Evolutionary conservation across 1,140 invertebrate genomes (phyloP).

Genomic region (Marisa cornuarietis): DNA sequence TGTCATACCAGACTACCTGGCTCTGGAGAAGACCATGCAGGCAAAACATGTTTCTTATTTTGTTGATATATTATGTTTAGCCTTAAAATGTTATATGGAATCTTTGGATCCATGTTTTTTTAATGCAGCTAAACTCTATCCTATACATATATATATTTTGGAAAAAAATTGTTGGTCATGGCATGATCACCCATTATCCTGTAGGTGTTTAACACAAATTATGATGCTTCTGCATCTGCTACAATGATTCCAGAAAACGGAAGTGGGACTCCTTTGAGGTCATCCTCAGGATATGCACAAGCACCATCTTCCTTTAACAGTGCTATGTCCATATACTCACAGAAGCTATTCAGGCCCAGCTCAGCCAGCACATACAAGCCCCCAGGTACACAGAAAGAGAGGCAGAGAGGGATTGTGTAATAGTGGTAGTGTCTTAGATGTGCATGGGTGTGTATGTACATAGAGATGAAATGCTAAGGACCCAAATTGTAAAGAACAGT

Average conservation of each 20-base stretch:
- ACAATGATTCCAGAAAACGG: constrained; percentile 10
- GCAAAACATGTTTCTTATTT: background rate
- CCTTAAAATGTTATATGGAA: too few relatives aligned
- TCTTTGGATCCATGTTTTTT: too few relatives aligned
- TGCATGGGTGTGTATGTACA: background rate
- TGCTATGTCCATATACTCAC: constrained; percentile 60
- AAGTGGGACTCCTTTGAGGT: background rate
- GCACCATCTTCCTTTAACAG: constrained; percentile 51
- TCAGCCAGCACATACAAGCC: constrained; percentile 42
- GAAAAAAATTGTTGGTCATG: too few relatives aligned
- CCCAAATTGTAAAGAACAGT: background rate
- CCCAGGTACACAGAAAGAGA: constrained; percentile 49
- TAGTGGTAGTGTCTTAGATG: background rate
- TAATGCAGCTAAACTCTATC: too few relatives aligned
- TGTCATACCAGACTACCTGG: background rate
- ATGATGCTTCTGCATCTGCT: constrained; percentile 25
- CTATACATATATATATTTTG: too few relatives aligned
- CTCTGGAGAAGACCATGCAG: background rate
- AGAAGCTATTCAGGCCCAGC: constrained; percentile 51
- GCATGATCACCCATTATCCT: too few relatives aligned
- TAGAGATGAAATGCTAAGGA: background rate
- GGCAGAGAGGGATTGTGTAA: background rate
- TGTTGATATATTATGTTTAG: too few relatives aligned
- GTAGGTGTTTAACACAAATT: background rate
- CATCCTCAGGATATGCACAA: constrained; percentile 33